Conservation (phyloP, 2,888 invertebrate genomes). For the Platycheirus albimanus region DNA sequence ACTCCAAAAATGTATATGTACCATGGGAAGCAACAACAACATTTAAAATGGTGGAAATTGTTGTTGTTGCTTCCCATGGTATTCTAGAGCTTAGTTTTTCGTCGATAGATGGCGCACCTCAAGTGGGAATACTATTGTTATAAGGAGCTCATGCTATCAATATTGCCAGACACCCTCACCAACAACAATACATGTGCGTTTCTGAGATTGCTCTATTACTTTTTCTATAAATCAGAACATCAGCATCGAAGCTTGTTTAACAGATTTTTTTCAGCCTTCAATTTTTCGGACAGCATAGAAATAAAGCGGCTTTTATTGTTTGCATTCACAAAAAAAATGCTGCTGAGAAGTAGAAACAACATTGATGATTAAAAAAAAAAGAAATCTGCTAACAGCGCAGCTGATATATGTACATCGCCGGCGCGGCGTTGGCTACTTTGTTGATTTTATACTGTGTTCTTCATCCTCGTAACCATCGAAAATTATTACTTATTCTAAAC, state of each 20-base stretch:
- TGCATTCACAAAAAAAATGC: constrained; percentile 31
- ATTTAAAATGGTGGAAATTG: no score
- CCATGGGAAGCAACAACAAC: no score
- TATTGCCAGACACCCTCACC: constrained; percentile 77
- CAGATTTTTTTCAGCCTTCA: neutral
- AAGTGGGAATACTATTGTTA: no score
- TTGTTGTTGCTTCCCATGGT: no score
- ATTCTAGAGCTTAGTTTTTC: no score
- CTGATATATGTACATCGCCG: neutral
- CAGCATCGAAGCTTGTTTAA: constrained; percentile 34
- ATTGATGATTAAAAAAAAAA: neutral
- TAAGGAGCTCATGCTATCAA: constrained; percentile 74
- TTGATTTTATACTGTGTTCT: no score
- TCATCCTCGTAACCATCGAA: no score
- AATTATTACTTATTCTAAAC: no score
- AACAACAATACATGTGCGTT: constrained; percentile 75
- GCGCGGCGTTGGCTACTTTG: no score
- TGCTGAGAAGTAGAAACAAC: neutral
- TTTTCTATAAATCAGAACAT: constrained; percentile 69
- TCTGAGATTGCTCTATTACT: constrained; percentile 61
- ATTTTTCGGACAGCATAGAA: constrained; percentile 18
- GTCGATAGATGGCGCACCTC: no score
- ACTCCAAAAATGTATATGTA: no score
- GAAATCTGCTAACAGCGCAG: neutral
- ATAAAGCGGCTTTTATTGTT: constrained; percentile 31